These are phyloP conservation scores for Dicerorhinus sumatrensis DNA, from an alignment of 2,113 vertebrate genomes.

Conservation along the genomic window DNA sequence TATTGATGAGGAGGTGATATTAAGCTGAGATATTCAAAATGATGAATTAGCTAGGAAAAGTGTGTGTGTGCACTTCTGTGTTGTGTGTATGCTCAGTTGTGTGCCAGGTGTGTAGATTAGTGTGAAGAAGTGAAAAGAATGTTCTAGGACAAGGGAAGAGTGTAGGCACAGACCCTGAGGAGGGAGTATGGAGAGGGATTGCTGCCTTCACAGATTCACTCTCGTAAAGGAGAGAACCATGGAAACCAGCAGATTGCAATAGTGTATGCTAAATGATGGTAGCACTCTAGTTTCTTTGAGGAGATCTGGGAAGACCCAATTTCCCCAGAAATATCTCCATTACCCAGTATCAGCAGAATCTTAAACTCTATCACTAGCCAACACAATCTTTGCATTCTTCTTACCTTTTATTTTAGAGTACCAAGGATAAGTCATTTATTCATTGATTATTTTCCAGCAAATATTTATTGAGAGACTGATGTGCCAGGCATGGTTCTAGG, in stretches of 20 bases:
- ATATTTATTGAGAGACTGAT: neutral
- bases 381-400: neutral
- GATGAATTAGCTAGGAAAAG: neutral
- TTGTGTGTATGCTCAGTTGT: neutral
- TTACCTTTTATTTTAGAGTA: neutral
- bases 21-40: neutral
- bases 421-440: neutral
- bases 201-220: neutral
- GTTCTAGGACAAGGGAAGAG: no score
- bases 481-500: neutral
- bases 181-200: fast-evolving
- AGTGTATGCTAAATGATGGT: fast-evolving
- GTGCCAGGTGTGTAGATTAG: neutral
- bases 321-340: neutral
- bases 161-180: neutral
- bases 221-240: neutral
- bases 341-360: neutral
- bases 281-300: neutral
- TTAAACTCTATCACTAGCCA: neutral
- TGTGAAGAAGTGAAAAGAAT: neutral
- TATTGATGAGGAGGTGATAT: neutral
- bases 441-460: neutral
- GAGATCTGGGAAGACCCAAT: neutral
- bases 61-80: neutral
- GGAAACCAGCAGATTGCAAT: neutral